These are phyloP conservation scores for Heliocidaris tuberculata DNA, from an alignment of 35 echinoderm and acorn worm genomes.

Conservation along the genomic window DNA sequence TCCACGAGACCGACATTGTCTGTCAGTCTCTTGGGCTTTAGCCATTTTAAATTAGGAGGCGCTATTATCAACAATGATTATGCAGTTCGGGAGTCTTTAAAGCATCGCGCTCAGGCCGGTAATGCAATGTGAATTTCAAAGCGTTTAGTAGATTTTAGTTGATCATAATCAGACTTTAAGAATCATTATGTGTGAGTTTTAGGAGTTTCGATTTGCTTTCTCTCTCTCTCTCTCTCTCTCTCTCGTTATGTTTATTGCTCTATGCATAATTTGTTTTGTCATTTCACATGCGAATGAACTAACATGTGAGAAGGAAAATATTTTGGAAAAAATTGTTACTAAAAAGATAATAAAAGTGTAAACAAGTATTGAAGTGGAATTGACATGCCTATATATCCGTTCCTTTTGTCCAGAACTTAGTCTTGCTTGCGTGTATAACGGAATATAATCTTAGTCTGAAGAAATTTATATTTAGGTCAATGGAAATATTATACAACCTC, in stretches of 20 bases:
- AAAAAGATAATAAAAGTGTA: constrained; percentile 45
- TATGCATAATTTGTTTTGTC: not conserved
- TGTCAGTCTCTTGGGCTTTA: not conserved
- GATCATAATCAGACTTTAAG: not conserved
- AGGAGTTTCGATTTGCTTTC: not conserved
- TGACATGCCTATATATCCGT: not conserved
- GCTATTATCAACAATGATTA: not conserved
- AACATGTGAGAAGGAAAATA: constrained; percentile 25
- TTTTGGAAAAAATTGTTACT: constrained; percentile 12
- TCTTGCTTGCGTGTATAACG: too few species aligned
- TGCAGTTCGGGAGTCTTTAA: not conserved
- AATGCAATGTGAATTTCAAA: constrained; percentile 35
- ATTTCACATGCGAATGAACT: constrained; percentile 4
- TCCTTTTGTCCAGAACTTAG: not conserved
- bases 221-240: not conserved
- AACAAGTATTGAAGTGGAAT: constrained; percentile 27
- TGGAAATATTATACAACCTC: too few species aligned
- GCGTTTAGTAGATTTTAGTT: constrained; percentile 29
- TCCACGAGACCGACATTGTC: too few species aligned
- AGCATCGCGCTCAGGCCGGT: constrained; percentile 34
- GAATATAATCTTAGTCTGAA: not conserved
- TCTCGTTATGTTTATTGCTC: not conserved
- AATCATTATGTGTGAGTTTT: constrained; percentile 11
- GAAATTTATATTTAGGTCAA: too few species aligned
- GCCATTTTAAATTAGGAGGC: not conserved